Evolutionary conservation across 2,888 invertebrate genomes (phyloP).

Genomic region (Andrena praecox): DNA sequence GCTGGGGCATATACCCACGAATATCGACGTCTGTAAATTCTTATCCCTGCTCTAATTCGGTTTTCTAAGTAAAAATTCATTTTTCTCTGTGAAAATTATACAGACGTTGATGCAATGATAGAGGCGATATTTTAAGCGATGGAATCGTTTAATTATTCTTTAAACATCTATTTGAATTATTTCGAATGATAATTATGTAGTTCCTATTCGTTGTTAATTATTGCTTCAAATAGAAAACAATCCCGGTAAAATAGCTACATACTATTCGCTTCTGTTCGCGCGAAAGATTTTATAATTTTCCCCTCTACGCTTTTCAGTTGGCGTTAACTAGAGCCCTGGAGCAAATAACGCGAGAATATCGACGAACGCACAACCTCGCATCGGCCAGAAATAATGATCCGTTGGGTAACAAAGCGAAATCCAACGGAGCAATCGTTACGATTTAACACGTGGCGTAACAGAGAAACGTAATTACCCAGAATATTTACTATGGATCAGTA

Average conservation of each 20-base stretch:
- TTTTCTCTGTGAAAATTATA: too few relatives aligned
- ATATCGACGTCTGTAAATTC: too few relatives aligned
- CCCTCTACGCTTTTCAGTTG: conserved; percentile 76
- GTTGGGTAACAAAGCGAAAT: conserved; percentile 9
- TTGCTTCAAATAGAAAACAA: not conserved
- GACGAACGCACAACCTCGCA: conserved; percentile 15
- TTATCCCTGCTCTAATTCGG: too few relatives aligned
- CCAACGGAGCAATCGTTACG: conserved; percentile 41
- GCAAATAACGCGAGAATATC: conserved; percentile 80
- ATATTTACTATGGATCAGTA: conserved; percentile 1
- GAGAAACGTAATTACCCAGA: not conserved
- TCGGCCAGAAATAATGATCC: conserved; percentile 24
- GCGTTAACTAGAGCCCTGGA: conserved; percentile 86
- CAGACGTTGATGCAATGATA: too few relatives aligned
- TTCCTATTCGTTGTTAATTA: not conserved
- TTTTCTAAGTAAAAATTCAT: too few relatives aligned
- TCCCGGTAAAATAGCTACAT: not conserved
- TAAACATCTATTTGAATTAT: not conserved
- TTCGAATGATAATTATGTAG: not conserved
- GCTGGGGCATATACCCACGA: too few relatives aligned
- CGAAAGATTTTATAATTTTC: conserved; percentile 3
- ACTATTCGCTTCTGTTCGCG: not conserved
- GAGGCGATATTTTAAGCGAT: too few relatives aligned
- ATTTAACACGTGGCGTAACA: not conserved
- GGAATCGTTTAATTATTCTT: too few relatives aligned